Evolutionary conservation across 1,140 invertebrate genomes (phyloP), one percentile per base, ranked within the genome.

Genomic region (Phocides pigmalion): DNA sequence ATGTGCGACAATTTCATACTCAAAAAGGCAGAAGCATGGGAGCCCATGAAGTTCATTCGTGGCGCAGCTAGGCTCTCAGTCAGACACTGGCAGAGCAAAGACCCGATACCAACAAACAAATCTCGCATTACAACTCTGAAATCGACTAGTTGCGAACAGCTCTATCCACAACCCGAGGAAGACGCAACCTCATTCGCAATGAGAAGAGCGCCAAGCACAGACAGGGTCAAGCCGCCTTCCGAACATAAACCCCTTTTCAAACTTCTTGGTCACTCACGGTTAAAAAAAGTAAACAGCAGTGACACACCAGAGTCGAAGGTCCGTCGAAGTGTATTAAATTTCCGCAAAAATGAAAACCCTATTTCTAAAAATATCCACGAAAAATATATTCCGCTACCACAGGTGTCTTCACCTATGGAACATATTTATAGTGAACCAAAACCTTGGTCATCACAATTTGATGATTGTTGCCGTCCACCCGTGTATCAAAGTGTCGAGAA

Each of bases 1-100:
- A 88, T 89, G 84, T 78, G 82, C 66, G 90, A 93, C 67, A 90
- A 92, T 72, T 95, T 95, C 72, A 94, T 95, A 16, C 84, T 94
- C 15, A 90, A 93, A 14, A 93, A 93, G 44, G 92, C 92, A 1
- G 87, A 93, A 69, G 93, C 93, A 16, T 93, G 93, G 80, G 90
- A 93, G 58, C 68, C 89, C 51, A 78, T 93, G 89, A 82, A 92
- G 65, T 89, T 93, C 87, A 90, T 94, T 74, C 90, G 91, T 72
- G 90, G 89, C 11, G 92, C 92, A 2, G 90, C 90, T 0, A 74
- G 89, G n/a, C 79, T 92, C 12, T 91, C 89, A 58, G 91, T 92
- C 12, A 68, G 90, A 56, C 89, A 92, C 70, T 92, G 90, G 90
- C 89, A 92, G 72, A 87, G 76, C 66, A 80, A 83, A 20, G 90